Evolutionary conservation across 2,888 invertebrate genomes (phyloP), one percentile per base, ranked within the genome.

Genomic region (Limnephilus rhombicus): DNA sequence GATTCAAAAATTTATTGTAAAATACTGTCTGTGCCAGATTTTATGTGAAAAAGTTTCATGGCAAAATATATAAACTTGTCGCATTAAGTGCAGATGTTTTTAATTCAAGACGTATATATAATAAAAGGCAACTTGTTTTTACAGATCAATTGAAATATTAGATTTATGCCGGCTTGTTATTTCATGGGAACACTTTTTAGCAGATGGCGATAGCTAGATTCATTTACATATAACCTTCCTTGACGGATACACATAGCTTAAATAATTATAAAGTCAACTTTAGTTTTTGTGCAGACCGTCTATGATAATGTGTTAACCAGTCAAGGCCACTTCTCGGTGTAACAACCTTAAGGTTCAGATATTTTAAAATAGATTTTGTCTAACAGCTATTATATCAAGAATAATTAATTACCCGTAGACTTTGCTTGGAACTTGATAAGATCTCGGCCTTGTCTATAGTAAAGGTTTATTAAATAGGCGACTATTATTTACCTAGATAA

Each of bases 11-110:
- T 87, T 68, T 34, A 89, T 80, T 68, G 31, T 89, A 37, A 80
- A 86, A 45, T 45, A 80, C 80, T 80, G 34, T 89, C 80, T 31
- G 88, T 89, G 80, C 88, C 80, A 45, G 80, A 87, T 31, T 49
- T 68, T 24, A 49, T 49, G 53, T 49, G 87, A 37, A 53, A 53
- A 53, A 45, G 31, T 49, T 31, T 49, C 15, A 53, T 68, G 68
- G 53, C 29, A 29, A 13, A n/a, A 49, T 45, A 87, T 49, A 31
- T 29, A 49, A 87, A 49, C 45, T 53, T 29, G 29, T 29, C 13
- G 49, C n/a, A 49, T 49, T 24, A 86, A 18, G 31, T 87, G 87
- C 87, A 13, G 87, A 53, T 31, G 11, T 49, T 86, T 86, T 49
- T 49, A 49, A 15, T 49, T 49, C 5, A 49, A 83, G 83, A 83